phyloP scores from a whole-genome alignment of 2,888 invertebrate species.

The Oasisia sp. region DNA sequence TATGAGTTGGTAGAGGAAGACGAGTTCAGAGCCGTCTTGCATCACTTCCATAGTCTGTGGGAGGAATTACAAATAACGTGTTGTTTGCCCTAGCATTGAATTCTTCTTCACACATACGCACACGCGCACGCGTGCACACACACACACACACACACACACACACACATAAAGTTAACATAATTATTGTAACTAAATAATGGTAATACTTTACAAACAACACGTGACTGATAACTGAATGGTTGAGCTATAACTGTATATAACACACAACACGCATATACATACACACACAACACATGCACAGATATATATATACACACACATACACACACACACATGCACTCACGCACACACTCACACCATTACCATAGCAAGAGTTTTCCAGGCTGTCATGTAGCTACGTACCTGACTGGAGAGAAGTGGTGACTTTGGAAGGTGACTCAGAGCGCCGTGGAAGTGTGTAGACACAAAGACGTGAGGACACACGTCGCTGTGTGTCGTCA shows the following conservation, averaged over 20 bases:
- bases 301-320: no score
- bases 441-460: conserved; percentile 81
- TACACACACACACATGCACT: no score
- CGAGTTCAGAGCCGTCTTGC: conserved; percentile 71
- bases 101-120: neutral
- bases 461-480: conserved; percentile 83
- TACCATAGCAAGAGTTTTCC: no score
- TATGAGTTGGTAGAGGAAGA: conserved; percentile 76
- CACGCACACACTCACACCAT: no score
- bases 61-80: neutral
- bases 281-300: neutral
- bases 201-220: neutral
- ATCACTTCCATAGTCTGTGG: conserved; percentile 74
- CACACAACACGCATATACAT: no score
- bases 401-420: conserved; percentile 72
- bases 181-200: neutral
- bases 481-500: conserved; percentile 65
- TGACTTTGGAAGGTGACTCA: conserved; percentile 68
- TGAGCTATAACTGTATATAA: no score
- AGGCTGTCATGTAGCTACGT: conserved; percentile 24
- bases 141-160: neutral
- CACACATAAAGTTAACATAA: neutral
- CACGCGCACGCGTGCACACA: no score
- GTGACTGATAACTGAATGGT: neutral
- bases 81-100: neutral